Percentiles rank a stretch among this genome's conserved stretches.
phyloP scores from a whole-genome alignment of 2,888 invertebrate species.

The Agrochola macilenta region DNA sequence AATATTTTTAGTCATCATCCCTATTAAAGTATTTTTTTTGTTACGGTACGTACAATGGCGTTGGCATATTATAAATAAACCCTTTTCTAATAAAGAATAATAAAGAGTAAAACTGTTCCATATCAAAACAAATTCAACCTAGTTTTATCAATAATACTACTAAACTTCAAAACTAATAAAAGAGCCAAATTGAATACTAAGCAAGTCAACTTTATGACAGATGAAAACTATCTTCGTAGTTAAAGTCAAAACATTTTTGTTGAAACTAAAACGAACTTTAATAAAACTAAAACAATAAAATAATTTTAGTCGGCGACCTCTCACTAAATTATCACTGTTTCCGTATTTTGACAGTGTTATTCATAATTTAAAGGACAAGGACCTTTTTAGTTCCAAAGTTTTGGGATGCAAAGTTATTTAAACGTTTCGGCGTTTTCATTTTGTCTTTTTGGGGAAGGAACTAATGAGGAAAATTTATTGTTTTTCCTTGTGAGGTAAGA shows the following conservation, averaged over 20 bases:
- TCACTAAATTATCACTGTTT: slow-evolving; percentile 51
- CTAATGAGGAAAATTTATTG: slow-evolving; percentile 16
- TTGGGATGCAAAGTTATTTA: slow-evolving; percentile 49
- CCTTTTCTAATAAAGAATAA: too few species aligned
- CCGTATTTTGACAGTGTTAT: slow-evolving; percentile 54
- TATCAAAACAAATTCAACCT: neutral
- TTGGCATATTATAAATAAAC: too few species aligned
- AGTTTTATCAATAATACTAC: neutral
- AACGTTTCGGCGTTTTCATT: slow-evolving; percentile 27
- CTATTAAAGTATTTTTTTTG: too few species aligned
- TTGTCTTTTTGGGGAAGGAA: slow-evolving; percentile 18
- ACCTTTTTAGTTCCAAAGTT: slow-evolving; percentile 49
- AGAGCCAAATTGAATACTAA: slow-evolving; percentile 6
- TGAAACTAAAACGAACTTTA: slow-evolving; percentile 17
- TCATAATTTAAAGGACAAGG: slow-evolving; percentile 44
- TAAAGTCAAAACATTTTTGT: slow-evolving; percentile 20
- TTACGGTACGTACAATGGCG: too few species aligned
- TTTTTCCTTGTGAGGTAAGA: neutral
- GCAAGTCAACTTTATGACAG: neutral
- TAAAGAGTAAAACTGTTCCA: neutral
- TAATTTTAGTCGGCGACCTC: slow-evolving; percentile 35
- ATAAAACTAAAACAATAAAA: slow-evolving; percentile 53
- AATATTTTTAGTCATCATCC: too few species aligned
- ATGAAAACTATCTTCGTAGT: neutral
- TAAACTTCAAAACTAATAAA: slow-evolving; percentile 1